A percentile compares a stretch with the other conserved stretches of the same genome.
Evolutionary conservation across 2,797 vertebrate species (phyloP).

Genomic region (Lophius americanus): DNA sequence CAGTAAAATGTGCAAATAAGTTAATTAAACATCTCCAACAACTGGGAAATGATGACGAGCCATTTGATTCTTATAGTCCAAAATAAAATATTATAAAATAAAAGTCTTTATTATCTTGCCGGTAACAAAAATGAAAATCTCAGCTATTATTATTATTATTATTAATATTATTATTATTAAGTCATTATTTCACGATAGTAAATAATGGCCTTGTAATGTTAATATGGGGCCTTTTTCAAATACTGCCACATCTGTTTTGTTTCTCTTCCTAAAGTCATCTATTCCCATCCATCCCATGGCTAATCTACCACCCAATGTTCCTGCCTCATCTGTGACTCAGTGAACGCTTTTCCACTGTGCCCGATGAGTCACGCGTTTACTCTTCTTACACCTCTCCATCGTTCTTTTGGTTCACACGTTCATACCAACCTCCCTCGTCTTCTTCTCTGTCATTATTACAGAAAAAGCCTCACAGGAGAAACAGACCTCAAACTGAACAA

Average conservation of each 20-base stretch:
- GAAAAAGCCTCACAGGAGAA: constrained; percentile 45
- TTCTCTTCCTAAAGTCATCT: constrained; percentile 43
- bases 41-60: background rate
- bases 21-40: background rate
- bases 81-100: background rate
- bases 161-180: background rate
- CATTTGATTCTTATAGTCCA: background rate
- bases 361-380: constrained; percentile 74
- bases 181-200: background rate
- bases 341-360: constrained; percentile 60
- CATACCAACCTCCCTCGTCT: constrained; percentile 41
- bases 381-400: constrained; percentile 65
- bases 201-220: background rate
- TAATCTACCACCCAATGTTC: constrained; percentile 57
- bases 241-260: constrained; percentile 14
- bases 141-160: background rate
- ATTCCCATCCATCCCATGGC: constrained; percentile 53
- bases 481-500: constrained; percentile 16
- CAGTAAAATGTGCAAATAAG: background rate
- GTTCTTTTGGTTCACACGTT: constrained; percentile 27
- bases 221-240: constrained; percentile 8
- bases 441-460: constrained; percentile 51
- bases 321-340: constrained; percentile 73
- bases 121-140: background rate
- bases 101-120: background rate